phyloP scores from a whole-genome alignment of 2,797 vertebrate species.

The Cetoscarus ocellatus region DNA sequence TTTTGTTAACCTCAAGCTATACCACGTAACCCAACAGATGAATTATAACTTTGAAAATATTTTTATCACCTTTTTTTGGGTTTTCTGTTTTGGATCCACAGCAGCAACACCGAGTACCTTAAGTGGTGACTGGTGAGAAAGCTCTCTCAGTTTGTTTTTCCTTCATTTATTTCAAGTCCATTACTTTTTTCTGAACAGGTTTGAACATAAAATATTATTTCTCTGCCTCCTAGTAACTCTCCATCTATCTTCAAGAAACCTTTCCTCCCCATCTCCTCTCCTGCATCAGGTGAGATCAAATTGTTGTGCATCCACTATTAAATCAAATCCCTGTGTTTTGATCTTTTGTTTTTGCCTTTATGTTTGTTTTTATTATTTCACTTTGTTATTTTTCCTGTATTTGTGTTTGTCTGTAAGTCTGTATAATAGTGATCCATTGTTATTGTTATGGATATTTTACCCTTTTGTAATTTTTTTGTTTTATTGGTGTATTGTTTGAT shows the following conservation, averaged over 20 bases:
- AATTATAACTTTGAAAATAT: neutral
- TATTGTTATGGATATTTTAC: slow-evolving; percentile 16
- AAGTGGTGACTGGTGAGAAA: slow-evolving; percentile 76
- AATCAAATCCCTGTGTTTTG: slow-evolving; percentile 8
- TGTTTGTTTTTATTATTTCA: slow-evolving; percentile 21
- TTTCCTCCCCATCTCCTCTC: slow-evolving; percentile 88
- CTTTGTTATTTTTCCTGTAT: slow-evolving; percentile 12
- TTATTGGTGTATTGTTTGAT: slow-evolving; percentile 41
- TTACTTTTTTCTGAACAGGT: slow-evolving; percentile 3
- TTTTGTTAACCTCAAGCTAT: neutral
- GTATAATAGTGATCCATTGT: slow-evolving; percentile 5
- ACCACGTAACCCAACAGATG: neutral
- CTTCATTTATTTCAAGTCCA: neutral
- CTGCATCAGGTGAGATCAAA: slow-evolving; percentile 83
- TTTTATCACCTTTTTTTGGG: slow-evolving; percentile 13
- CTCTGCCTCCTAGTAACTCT: slow-evolving; percentile 77
- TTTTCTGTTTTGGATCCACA: slow-evolving; percentile 50
- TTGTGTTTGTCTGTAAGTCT: slow-evolving; percentile 32
- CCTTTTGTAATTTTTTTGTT: slow-evolving; percentile 12
- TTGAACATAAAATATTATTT: slow-evolving; percentile 29
- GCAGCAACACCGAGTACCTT: slow-evolving; percentile 55
- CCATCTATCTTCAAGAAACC: slow-evolving; percentile 91
- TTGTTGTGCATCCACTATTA: slow-evolving; percentile 1
- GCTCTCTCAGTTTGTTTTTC: neutral
- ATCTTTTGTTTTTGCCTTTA: no score